Conservation (phyloP, 2,888 invertebrate genomes). For the Apamea crenata region DNA sequence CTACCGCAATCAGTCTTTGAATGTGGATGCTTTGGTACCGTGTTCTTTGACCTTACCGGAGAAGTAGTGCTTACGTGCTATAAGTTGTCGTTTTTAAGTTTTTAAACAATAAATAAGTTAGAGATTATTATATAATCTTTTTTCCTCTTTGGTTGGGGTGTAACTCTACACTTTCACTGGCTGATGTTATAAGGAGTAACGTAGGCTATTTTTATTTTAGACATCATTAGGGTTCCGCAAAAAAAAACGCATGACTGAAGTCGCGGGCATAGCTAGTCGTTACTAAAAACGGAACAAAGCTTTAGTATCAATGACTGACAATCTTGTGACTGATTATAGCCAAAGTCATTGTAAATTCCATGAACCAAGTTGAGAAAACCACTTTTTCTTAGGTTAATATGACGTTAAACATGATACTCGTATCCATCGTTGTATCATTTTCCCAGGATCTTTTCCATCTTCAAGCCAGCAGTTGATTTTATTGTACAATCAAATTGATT, state of each 20-base stretch:
- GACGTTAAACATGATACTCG: background rate
- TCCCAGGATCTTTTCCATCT: background rate
- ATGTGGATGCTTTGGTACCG: slow-evolving; percentile 44
- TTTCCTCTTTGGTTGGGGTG: background rate
- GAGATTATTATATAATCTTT: background rate
- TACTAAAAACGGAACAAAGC: background rate
- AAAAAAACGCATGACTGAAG: background rate
- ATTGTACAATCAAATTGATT: slow-evolving; percentile 10
- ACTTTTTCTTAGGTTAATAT: background rate
- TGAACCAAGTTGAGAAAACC: background rate
- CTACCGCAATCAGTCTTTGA: slow-evolving; percentile 71
- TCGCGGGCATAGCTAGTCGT: no score
- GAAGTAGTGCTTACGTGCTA: slow-evolving; percentile 5
- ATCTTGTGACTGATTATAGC: background rate
- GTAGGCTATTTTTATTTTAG: background rate
- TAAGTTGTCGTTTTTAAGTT: background rate
- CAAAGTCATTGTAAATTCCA: background rate
- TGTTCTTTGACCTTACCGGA: slow-evolving; percentile 22
- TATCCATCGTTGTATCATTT: background rate
- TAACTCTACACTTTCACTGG: background rate
- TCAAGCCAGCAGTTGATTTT: background rate
- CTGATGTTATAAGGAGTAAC: background rate
- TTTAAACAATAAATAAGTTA: background rate
- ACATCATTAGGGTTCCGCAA: background rate
- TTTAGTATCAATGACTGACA: background rate